Conservation (phyloP, 2,888 invertebrate genomes). For the Ennomos fuscantarius region DNA sequence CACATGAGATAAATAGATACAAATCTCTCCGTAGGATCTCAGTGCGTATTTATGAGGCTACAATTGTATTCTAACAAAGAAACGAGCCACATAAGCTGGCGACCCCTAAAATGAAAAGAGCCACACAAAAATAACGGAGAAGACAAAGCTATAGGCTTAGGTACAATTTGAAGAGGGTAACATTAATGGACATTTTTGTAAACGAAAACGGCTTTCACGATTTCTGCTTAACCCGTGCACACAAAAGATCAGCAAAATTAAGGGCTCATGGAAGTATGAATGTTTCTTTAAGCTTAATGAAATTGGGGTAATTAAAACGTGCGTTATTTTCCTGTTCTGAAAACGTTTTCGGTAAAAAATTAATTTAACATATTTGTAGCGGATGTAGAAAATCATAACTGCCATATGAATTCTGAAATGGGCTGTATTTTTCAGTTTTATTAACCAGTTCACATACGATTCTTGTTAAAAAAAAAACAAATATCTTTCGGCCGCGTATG, state of each 20-base stretch:
- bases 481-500: too few species aligned
- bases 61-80: slow-evolving; percentile 42
- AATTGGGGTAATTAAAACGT: slow-evolving; percentile 34
- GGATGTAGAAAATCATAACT: too few species aligned
- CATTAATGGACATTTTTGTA: slow-evolving; percentile 68
- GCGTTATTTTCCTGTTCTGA: neutral
- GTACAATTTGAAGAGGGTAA: slow-evolving; percentile 67
- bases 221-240: slow-evolving; percentile 46
- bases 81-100: slow-evolving; percentile 39
- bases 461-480: too few species aligned
- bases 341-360: too few species aligned
- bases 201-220: slow-evolving; percentile 60
- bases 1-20: slow-evolving; percentile 31
- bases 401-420: too few species aligned
- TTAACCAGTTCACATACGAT: too few species aligned
- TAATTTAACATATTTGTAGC: too few species aligned
- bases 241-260: slow-evolving; percentile 44
- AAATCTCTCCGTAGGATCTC: slow-evolving; percentile 26
- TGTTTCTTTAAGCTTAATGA: slow-evolving; percentile 39
- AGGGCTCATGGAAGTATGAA: slow-evolving; percentile 42
- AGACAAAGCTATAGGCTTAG: slow-evolving; percentile 58
- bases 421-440: too few species aligned
- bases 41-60: slow-evolving; percentile 39
- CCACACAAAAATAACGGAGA: slow-evolving; percentile 47
- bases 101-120: slow-evolving; percentile 41